These are phyloP conservation scores for Danionella cerebrum DNA, from an alignment of 2,113 vertebrate species.

Conservation along the genomic window DNA sequence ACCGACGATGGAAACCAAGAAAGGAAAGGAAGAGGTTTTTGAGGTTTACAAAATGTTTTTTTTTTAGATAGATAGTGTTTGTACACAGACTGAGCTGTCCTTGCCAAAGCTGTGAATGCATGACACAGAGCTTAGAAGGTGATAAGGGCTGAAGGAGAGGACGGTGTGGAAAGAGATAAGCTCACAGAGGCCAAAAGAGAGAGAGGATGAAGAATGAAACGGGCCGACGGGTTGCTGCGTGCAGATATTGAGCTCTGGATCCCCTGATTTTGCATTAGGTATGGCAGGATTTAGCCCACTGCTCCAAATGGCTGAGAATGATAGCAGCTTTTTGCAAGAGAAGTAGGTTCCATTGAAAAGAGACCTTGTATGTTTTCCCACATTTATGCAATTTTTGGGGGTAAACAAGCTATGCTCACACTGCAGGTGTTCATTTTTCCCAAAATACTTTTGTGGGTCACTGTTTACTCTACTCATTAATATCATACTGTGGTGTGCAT, in stretches of 20 bases:
- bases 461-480: no score
- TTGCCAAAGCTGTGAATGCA: slow-evolving; percentile 15
- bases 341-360: neutral
- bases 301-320: neutral
- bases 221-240: neutral
- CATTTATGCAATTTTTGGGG: neutral
- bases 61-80: slow-evolving; percentile 13
- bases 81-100: slow-evolving; percentile 22
- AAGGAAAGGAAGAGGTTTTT: neutral
- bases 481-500: no score
- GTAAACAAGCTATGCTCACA: no score
- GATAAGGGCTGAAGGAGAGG: slow-evolving; percentile 16
- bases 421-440: no score
- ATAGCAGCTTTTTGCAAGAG: neutral
- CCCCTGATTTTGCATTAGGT: slow-evolving; percentile 10
- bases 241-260: neutral
- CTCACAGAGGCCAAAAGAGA: neutral
- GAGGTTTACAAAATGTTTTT: slow-evolving; percentile 4
- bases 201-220: neutral
- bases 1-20: neutral
- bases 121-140: slow-evolving; percentile 21
- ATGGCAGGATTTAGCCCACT: neutral
- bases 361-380: neutral
- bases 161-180: neutral
- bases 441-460: no score